Conservation (phyloP, 30 jellyfish, hydroid and myxozoan genomes). For the Haliclystus octoradiatus region DNA sequence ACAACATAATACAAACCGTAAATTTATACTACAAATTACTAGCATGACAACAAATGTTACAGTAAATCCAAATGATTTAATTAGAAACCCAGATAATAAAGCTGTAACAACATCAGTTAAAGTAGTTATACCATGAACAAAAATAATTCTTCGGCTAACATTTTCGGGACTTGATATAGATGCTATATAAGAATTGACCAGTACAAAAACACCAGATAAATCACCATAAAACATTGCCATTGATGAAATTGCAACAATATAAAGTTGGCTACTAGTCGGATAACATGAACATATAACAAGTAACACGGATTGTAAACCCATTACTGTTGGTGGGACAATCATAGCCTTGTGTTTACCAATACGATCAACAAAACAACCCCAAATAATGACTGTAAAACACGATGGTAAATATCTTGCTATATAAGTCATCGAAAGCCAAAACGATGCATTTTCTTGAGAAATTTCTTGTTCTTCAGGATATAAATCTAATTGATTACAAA, state of each 20-base stretch:
- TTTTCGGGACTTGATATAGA: too few species aligned
- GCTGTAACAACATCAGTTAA: too few species aligned
- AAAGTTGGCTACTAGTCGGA: too few species aligned
- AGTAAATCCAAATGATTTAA: too few species aligned
- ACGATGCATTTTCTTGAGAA: too few species aligned
- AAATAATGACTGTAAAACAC: conserved; percentile 61
- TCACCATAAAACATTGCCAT: conserved; percentile 37
- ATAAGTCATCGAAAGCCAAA: conserved; percentile 57
- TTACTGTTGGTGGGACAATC: conserved; percentile 49
- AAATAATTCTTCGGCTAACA: too few species aligned
- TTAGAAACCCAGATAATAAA: too few species aligned
- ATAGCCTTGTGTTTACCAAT: conserved; percentile 68
- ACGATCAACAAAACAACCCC: conserved; percentile 83
- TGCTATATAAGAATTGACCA: conserved; percentile 84
- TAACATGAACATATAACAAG: conserved; percentile 39
- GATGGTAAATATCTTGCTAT: conserved; percentile 45
- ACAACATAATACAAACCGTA: too few species aligned
- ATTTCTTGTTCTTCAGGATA: conserved; percentile 32
- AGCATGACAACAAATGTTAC: too few species aligned
- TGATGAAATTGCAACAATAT: conserved; percentile 1
- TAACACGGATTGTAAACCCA: conserved; percentile 41
- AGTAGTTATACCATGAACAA: too few species aligned
- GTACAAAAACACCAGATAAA: conserved; percentile 68
- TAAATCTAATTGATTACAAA: conserved; percentile 20
- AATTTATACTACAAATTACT: too few species aligned